phyloP scores from a whole-genome alignment of 2,113 vertebrate species.

The Rana temporaria region DNA sequence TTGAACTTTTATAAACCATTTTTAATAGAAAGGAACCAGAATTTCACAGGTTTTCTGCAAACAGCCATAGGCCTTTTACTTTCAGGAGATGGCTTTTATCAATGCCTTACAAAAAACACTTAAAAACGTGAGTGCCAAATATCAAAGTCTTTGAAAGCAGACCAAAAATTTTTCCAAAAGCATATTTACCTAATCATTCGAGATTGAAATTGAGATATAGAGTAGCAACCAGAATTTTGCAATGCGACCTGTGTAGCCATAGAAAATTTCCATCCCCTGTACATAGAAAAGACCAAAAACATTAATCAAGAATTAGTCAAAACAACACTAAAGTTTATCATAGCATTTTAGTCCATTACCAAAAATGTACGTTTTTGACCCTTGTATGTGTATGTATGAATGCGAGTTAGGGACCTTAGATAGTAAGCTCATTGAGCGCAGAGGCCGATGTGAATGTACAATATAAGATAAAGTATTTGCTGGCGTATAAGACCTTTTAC shows the following conservation, averaged over 20 bases:
- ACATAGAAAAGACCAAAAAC: conserved; percentile 42
- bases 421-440: too few relatives aligned
- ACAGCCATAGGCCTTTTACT: too few relatives aligned
- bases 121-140: neutral
- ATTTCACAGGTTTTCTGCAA: too few relatives aligned
- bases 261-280: conserved; percentile 96
- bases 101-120: neutral
- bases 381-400: too few relatives aligned
- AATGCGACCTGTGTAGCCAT: conserved; percentile 98
- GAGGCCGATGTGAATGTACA: too few relatives aligned
- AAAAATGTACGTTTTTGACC: neutral
- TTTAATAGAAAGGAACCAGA: too few relatives aligned
- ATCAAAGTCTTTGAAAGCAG: neutral
- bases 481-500: too few relatives aligned
- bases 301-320: neutral
- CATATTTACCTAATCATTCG: conserved; percentile 93
- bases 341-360: neutral
- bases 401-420: too few relatives aligned
- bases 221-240: conserved; percentile 97
- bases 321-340: neutral
- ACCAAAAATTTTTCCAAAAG: conserved; percentile 24
- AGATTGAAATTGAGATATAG: conserved; percentile 97
- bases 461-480: too few relatives aligned
- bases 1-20: too few relatives aligned
- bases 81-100: neutral